Evolutionary conservation across 2,797 vertebrate species (phyloP).

Genomic region (Distichodus sexfasciatus): DNA sequence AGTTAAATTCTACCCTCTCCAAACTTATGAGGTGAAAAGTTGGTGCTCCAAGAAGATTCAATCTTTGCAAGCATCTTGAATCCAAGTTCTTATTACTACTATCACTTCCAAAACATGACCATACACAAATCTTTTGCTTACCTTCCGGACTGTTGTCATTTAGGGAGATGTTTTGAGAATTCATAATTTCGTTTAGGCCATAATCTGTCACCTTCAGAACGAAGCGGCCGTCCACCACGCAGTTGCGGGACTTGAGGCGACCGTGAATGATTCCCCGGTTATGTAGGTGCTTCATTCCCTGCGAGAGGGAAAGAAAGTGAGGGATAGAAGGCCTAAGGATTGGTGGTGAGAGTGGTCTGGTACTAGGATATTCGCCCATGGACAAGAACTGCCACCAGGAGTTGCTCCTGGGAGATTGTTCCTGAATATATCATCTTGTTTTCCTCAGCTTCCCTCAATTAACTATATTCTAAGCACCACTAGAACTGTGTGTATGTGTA

Average conservation of each 20-base stretch:
- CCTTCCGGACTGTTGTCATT: constrained; percentile 72
- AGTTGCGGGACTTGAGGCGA: constrained; percentile 91
- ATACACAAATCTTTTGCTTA: constrained; percentile 51
- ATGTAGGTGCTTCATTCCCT: constrained; percentile 92
- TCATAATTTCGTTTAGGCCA: constrained; percentile 79
- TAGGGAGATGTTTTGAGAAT: constrained; percentile 63
- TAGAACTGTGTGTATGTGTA: no score
- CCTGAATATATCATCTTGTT: no score
- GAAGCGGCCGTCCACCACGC: constrained; percentile 91
- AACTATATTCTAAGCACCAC: no score
- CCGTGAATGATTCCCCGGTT: constrained; percentile 82
- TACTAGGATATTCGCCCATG: no score
- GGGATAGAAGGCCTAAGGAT: no score
- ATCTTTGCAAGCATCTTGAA: not conserved
- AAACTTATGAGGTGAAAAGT: not conserved
- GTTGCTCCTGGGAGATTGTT: no score
- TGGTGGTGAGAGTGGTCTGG: no score
- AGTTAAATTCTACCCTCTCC: no score
- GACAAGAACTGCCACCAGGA: no score
- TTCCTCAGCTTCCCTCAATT: no score
- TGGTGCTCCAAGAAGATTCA: not conserved
- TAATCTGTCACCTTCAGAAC: constrained; percentile 94
- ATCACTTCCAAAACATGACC: not conserved
- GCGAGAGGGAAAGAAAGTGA: no score
- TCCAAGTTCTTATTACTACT: no score